phyloP scores from a whole-genome alignment of 2,797 vertebrate species.

The Clamator glandarius region DNA sequence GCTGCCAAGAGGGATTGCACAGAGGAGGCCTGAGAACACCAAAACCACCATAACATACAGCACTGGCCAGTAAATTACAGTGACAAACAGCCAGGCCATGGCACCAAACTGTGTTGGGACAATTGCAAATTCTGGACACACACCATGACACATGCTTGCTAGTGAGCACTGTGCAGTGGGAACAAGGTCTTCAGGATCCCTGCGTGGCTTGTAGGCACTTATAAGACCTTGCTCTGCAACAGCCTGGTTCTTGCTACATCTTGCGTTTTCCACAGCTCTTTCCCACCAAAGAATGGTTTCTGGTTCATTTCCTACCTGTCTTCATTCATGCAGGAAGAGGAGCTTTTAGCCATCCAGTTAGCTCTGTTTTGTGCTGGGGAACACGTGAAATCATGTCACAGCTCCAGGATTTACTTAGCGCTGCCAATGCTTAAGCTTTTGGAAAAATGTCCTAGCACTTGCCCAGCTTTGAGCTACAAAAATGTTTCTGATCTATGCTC shows the following conservation, averaged over 20 bases:
- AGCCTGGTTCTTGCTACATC: background rate
- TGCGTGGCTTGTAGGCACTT: fast-evolving
- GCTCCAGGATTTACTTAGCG: background rate
- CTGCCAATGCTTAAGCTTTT: background rate
- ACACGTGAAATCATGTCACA: background rate
- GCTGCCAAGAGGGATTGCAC: background rate
- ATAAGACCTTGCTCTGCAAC: background rate
- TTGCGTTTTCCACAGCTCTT: background rate
- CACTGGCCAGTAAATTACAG: fast-evolving
- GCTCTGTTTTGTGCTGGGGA: background rate
- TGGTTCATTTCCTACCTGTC: background rate
- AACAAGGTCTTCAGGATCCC: fast-evolving
- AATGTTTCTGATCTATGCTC: background rate
- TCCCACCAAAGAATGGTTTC: background rate
- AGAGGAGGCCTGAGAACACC: background rate
- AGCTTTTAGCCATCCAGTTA: background rate
- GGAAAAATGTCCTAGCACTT: background rate
- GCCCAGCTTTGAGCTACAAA: background rate
- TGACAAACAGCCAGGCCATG: fast-evolving
- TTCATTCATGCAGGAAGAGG: background rate
- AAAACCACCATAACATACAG: fast-evolving
- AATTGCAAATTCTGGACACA: fast-evolving
- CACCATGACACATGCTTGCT: fast-evolving
- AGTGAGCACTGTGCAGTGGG: fast-evolving
- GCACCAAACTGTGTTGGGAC: fast-evolving